These are phyloP conservation scores for Peromyscus nudipes DNA, from an alignment of 2,797 vertebrate species.

Conservation along the genomic window DNA sequence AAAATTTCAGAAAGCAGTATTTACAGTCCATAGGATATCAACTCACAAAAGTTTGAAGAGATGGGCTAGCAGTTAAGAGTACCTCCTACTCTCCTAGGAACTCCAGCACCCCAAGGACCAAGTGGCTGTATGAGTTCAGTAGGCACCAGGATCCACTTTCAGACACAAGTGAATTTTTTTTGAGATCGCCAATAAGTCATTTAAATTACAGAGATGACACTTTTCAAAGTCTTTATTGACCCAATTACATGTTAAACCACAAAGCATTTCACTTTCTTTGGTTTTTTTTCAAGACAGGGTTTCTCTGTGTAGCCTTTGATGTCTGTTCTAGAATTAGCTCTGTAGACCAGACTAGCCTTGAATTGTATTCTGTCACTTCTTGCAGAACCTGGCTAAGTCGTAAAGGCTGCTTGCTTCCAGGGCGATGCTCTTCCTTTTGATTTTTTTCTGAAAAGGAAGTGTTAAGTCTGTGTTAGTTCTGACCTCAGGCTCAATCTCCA, in stretches of 20 bases:
- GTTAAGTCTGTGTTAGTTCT: neutral
- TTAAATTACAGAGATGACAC: neutral
- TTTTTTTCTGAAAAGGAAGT: conserved; percentile 67
- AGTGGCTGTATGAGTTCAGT: neutral
- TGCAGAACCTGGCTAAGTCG: neutral
- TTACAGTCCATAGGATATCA: too few species aligned
- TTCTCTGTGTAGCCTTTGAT: neutral
- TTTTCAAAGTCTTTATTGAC: conserved; percentile 28
- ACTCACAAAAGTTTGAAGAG: too few species aligned
- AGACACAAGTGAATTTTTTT: neutral
- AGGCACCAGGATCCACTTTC: neutral
- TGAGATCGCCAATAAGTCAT: too few species aligned
- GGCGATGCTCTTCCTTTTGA: too few species aligned
- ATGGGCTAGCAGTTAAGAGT: too few species aligned
- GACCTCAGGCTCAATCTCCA: too few species aligned
- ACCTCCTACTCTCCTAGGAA: too few species aligned
- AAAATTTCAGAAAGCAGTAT: too few species aligned
- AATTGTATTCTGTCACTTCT: too few species aligned
- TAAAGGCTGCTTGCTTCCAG: neutral
- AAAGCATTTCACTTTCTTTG: neutral
- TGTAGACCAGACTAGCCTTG: neutral
- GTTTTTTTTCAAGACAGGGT: neutral
- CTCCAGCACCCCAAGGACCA: too few species aligned
- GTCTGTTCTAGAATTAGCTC: too few species aligned
- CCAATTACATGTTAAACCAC: neutral